Evolutionary conservation across 1,140 invertebrate species (phyloP).

Genomic region (Aphelinus certus): DNA sequence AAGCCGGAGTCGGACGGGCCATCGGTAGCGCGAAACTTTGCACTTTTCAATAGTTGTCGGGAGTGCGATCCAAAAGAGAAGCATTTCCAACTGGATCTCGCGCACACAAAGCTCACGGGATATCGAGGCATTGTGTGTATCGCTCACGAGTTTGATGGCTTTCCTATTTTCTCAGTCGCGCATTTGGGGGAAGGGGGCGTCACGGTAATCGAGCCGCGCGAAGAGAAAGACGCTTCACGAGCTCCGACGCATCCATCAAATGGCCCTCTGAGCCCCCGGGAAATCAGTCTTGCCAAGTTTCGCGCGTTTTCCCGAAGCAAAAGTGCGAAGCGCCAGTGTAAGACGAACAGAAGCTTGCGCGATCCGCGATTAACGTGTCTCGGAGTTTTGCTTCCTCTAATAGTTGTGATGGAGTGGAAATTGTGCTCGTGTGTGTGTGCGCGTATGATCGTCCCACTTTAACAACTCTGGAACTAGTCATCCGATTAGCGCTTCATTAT

Average conservation of each 20-base stretch:
- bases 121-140: not conserved
- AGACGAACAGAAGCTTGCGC: too few species aligned
- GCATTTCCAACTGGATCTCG: conserved; percentile 12
- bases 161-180: conserved; percentile 3
- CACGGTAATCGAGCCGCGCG: not conserved
- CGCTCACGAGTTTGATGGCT: conserved; percentile 11
- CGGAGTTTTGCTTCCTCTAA: too few species aligned
- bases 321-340: not conserved
- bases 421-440: too few species aligned
- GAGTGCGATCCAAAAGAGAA: not conserved
- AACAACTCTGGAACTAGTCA: too few species aligned
- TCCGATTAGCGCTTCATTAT: too few species aligned
- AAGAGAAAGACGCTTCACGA: conserved; percentile 8
- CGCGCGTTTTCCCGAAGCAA: not conserved
- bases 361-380: too few species aligned
- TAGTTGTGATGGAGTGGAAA: too few species aligned
- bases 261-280: not conserved
- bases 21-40: not conserved
- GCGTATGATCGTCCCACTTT: too few species aligned
- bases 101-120: not conserved
- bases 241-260: conserved; percentile 20
- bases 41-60: conserved; percentile 19
- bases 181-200: too few species aligned
- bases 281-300: conserved; percentile 15
- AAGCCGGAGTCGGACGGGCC: too few species aligned